These are phyloP conservation scores for Spinus pinus DNA, from an alignment of 2,797 vertebrate species.

Conservation along the genomic window DNA sequence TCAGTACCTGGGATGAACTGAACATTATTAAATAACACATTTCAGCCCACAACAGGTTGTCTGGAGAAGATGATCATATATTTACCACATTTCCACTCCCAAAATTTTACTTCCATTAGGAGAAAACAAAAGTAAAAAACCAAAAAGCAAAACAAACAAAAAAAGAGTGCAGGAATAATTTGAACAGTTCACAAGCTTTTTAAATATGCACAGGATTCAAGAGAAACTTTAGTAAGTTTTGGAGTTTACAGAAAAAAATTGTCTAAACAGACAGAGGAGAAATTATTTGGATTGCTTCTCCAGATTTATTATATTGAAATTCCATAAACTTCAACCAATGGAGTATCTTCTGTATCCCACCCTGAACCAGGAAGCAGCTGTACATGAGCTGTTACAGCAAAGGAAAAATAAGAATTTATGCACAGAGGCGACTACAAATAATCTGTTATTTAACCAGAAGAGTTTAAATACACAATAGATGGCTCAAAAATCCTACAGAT, in stretches of 20 bases:
- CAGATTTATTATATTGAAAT: not conserved
- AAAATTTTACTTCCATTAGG: not conserved
- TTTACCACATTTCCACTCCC: not conserved
- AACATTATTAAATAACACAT: not conserved
- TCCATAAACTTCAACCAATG: not conserved
- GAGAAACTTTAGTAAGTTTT: not conserved
- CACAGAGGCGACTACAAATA: not conserved
- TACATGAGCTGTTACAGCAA: rapidly evolving
- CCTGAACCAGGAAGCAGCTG: not conserved
- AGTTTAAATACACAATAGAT: not conserved
- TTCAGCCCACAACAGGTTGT: not conserved
- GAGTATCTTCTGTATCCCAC: not conserved
- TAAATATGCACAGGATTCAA: rapidly evolving
- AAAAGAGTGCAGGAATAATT: not conserved
- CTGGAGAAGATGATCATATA: not conserved
- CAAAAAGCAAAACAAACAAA: no score
- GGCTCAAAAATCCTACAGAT: not conserved
- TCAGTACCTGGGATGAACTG: not conserved
- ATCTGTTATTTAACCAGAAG: not conserved
- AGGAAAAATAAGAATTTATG: not conserved
- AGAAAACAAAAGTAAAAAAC: not conserved
- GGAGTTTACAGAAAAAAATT: not conserved
- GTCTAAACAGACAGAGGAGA: not conserved
- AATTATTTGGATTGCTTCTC: not conserved
- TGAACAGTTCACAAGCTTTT: not conserved